Evolutionary conservation across 2,888 invertebrate genomes (phyloP), one percentile per base, ranked within the genome.

Genomic region (Melangyna quadrimaculata): DNA sequence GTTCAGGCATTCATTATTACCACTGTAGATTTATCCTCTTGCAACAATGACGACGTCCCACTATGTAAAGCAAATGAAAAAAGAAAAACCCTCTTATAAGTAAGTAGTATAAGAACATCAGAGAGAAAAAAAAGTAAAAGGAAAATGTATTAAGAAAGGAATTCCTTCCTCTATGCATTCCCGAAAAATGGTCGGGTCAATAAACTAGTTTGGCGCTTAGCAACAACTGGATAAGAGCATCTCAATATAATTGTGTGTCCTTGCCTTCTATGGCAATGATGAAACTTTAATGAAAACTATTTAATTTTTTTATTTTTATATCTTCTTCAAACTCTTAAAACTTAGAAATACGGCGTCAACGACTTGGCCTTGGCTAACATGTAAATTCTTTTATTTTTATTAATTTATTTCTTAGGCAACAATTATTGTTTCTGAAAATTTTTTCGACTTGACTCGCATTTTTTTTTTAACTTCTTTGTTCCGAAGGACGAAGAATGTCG

Each of bases 251-350:
- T 43, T 86, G 55, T 79, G 24, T 53, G 9, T 53, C 53, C 57
- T 37, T 71, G 55, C 67, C 45, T 72, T 24, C 29, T 32, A 59
- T 69, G 37, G 48, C 40, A 17, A 53, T 53, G 29, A 53, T 53
- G 12, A 29, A 73, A 78, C 73, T 83, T 69, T 71, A 63, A 75
- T 74, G 67, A 69, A 78, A 70, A 57, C 53, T 84, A 59, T 67
- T 57, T 48, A 48, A 7, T 17, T 53, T 67, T 37, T 29, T 27
- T 24, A 10, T 61, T 45, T 53, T 10, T 77, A 61, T 51, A 55
- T 43, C 45, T 12, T 43, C 27, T 27, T 35, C 19, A 29, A 22
- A 37, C 24, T n/a, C n/a, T 24, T 14, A 67, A 35, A 57, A 4
- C 7, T 17, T 57, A 10, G 32, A 65, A 51, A 71, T 57, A 22